phyloP scores from a whole-genome alignment of 2,888 invertebrate species.

The Phalangium opilio region DNA sequence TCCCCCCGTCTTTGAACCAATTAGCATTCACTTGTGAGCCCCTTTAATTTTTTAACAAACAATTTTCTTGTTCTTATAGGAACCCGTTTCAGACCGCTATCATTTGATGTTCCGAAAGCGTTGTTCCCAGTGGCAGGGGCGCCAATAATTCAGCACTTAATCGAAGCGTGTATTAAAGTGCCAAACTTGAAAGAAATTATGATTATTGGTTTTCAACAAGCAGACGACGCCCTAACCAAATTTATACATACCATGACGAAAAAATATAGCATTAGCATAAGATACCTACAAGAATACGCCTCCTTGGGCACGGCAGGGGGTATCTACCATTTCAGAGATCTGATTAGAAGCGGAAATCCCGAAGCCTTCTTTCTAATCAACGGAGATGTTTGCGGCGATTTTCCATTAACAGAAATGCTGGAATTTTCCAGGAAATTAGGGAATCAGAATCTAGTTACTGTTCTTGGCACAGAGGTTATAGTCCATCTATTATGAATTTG shows the following conservation, averaged over 20 bases:
- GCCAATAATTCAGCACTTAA: conserved; percentile 91
- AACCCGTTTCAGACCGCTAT: conserved; percentile 89
- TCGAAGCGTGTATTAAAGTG: conserved; percentile 62
- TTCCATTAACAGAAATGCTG: conserved; percentile 67
- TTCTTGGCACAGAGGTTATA: conserved; percentile 55
- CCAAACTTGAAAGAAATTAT: conserved; percentile 63
- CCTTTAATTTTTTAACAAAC: no score
- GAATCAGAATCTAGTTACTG: conserved; percentile 41
- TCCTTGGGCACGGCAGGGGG: conserved; percentile 93
- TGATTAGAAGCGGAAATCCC: conserved; percentile 71
- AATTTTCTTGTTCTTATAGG: conserved; percentile 43
- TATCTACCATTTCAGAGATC: conserved; percentile 90
- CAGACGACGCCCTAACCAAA: conserved; percentile 56
- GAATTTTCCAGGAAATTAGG: conserved; percentile 44
- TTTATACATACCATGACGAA: conserved; percentile 76
- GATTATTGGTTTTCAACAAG: conserved; percentile 82
- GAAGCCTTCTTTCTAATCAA: conserved; percentile 86
- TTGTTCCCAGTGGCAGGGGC: conserved; percentile 91
- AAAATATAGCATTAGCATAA: conserved; percentile 60
- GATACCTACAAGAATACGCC: conserved; percentile 89
- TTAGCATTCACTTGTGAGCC: no score
- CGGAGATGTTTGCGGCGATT: conserved; percentile 94
- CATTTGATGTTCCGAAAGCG: conserved; percentile 93
- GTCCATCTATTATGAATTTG: no score
- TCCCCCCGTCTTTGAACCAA: no score